phyloP scores from a whole-genome alignment of 2,888 invertebrate species.

The Zaprionus obscuricornis region DNA sequence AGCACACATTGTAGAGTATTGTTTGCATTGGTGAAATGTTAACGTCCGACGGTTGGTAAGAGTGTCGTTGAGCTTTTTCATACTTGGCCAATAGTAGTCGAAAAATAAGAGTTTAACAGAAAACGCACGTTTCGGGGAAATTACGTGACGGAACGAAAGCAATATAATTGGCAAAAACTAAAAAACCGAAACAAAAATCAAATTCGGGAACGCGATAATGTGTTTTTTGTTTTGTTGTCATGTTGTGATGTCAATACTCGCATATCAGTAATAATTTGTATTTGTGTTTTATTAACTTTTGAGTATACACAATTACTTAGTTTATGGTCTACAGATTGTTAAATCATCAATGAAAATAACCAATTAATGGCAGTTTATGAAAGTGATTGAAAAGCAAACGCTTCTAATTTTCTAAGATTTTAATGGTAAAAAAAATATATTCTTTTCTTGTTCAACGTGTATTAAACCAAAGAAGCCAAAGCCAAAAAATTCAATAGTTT shows the following conservation, averaged over 20 bases:
- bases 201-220: slow-evolving; percentile 13
- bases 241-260: slow-evolving; percentile 4
- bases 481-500: no score
- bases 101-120: slow-evolving; percentile 43
- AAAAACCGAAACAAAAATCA: slow-evolving; percentile 6
- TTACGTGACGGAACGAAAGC: background rate
- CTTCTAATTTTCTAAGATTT: background rate
- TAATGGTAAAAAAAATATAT: background rate
- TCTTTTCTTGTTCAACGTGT: no score
- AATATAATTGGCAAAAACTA: background rate
- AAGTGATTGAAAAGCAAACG: slow-evolving; percentile 3
- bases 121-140: background rate
- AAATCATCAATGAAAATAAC: slow-evolving; percentile 12
- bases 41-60: background rate
- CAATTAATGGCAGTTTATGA: slow-evolving; percentile 4
- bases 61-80: slow-evolving; percentile 54
- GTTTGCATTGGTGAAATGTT: slow-evolving; percentile 36
- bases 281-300: slow-evolving; percentile 9
- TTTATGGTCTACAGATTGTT: slow-evolving; percentile 13
- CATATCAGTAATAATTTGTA: slow-evolving; percentile 30
- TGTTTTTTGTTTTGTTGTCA: slow-evolving; percentile 9
- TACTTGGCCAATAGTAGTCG: slow-evolving; percentile 55
- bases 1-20: slow-evolving; percentile 49
- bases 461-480: no score
- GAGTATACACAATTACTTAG: background rate